Evolutionary conservation across 2,797 vertebrate genomes (phyloP).

Genomic region (Amphiprion clarkii): DNA sequence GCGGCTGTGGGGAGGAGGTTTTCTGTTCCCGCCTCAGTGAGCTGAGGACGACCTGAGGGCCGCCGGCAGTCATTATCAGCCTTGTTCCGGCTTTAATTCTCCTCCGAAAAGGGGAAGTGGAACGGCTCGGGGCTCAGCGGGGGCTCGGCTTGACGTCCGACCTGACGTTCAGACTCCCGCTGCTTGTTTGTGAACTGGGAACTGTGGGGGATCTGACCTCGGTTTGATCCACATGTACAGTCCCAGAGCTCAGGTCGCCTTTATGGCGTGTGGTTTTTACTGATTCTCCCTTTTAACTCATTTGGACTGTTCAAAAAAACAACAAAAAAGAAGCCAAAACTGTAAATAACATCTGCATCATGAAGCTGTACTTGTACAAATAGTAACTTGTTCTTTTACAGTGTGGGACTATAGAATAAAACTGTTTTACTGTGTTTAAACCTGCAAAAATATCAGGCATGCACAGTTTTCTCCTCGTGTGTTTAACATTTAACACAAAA

Average conservation of each 20-base stretch:
- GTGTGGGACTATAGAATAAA: too few species aligned
- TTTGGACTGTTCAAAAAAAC: too few species aligned
- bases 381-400: too few species aligned
- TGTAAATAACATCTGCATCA: too few species aligned
- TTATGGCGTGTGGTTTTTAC: fast-evolving
- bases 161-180: constrained; percentile 48
- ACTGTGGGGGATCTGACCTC: constrained; percentile 29
- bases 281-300: too few species aligned
- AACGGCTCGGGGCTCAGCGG: constrained; percentile 35
- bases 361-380: too few species aligned
- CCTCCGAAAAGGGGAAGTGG: constrained; percentile 4
- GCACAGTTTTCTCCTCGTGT: too few species aligned
- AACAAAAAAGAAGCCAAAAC: too few species aligned
- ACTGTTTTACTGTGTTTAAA: too few species aligned
- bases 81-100: constrained; percentile 46
- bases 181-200: constrained; percentile 60
- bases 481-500: too few species aligned
- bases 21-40: constrained; percentile 53
- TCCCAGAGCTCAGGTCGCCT: constrained; percentile 4
- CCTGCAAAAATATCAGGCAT: too few species aligned
- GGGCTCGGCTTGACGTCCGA: constrained; percentile 40
- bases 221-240: constrained; percentile 24
- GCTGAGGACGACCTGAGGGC: constrained; percentile 25
- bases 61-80: constrained; percentile 38
- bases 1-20: constrained; percentile 47